Evolutionary conservation across 2,888 invertebrate genomes (phyloP).

Genomic region (Brenthis hecate): DNA sequence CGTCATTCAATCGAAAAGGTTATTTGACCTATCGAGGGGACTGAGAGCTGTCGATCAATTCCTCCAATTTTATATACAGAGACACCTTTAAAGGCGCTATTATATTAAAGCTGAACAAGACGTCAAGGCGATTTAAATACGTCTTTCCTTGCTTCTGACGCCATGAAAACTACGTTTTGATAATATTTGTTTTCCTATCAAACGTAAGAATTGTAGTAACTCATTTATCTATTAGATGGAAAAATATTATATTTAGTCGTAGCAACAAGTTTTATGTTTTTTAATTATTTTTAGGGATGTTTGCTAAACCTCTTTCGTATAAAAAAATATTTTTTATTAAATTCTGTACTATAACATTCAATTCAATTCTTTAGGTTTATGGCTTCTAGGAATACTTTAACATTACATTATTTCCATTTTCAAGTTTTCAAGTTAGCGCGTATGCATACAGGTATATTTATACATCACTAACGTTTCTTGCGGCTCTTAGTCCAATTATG

Average conservation of each 20-base stretch:
- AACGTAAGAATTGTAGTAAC: background rate
- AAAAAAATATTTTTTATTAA: no score
- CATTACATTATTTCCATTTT: no score
- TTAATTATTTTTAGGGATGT: no score
- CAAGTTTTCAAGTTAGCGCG: no score
- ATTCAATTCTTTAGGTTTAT: no score
- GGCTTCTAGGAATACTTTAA: no score
- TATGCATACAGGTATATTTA: no score
- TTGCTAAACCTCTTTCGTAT: no score
- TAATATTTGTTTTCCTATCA: background rate
- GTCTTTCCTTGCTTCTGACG: constrained; percentile 58
- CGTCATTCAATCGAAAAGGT: constrained; percentile 25
- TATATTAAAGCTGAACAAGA: constrained; percentile 70
- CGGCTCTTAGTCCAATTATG: no score
- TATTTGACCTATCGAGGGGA: constrained; percentile 31
- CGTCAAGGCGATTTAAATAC: constrained; percentile 74
- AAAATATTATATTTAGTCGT: background rate
- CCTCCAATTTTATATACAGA: constrained; percentile 39
- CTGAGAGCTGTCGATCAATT: constrained; percentile 35
- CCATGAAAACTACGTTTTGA: constrained; percentile 44
- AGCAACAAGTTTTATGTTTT: no score
- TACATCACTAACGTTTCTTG: no score
- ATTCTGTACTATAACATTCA: no score
- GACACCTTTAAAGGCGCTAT: constrained; percentile 58
- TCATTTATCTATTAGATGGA: background rate